These are phyloP conservation scores for Anagrus nilaparvatae DNA, from an alignment of 1,140 invertebrate species.

Conservation along the genomic window DNA sequence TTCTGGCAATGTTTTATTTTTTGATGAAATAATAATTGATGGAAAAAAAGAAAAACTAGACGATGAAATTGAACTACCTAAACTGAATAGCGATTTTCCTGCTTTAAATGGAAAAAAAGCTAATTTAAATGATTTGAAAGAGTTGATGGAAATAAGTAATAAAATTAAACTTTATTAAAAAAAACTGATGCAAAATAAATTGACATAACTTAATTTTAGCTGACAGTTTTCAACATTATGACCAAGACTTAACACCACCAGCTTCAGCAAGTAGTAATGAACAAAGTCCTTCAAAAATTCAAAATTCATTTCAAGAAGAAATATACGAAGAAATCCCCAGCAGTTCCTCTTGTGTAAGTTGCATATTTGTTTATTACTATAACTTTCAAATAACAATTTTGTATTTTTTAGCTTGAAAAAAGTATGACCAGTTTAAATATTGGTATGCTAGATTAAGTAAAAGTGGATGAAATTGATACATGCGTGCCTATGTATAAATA, in stretches of 20 bases:
- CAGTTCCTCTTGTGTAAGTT: conserved; percentile 38
- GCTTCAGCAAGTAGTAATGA: conserved; percentile 38
- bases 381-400: too few relatives aligned
- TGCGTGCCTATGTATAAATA: too few relatives aligned
- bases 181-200: too few relatives aligned
- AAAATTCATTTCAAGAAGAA: conserved; percentile 31
- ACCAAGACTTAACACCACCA: conserved; percentile 40
- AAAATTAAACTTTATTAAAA: too few relatives aligned
- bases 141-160: conserved; percentile 40
- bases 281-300: conserved; percentile 33
- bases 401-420: too few relatives aligned
- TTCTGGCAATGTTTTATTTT: conserved; percentile 32
- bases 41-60: conserved; percentile 34
- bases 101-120: conserved; percentile 37
- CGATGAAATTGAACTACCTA: conserved; percentile 16
- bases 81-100: conserved; percentile 27
- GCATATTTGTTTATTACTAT: too few relatives aligned
- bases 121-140: conserved; percentile 40
- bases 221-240: conserved; percentile 35
- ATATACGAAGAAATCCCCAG: conserved; percentile 36
- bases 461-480: too few relatives aligned
- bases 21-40: conserved; percentile 38
- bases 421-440: too few relatives aligned
- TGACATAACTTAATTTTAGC: conserved; percentile 22
- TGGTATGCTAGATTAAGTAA: too few relatives aligned